Percentiles rank a stretch among this genome's conserved stretches.
These are phyloP conservation scores for Lophotriccus pileatus DNA, from an alignment of 2,797 vertebrate species.

Conservation along the genomic window DNA sequence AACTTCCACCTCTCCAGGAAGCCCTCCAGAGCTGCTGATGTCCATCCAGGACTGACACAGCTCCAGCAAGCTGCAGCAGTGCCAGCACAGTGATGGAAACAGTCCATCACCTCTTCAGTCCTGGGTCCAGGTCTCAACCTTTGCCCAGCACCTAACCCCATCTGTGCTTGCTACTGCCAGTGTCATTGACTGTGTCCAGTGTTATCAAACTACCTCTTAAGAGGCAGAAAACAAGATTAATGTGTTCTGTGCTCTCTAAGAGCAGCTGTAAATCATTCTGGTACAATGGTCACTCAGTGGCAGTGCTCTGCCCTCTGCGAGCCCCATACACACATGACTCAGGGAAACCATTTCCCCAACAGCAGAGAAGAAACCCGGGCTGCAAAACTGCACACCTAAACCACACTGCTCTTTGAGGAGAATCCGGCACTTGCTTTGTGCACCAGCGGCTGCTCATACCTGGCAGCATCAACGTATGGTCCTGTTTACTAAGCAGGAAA, in stretches of 20 bases:
- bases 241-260: background rate
- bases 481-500: background rate
- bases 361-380: background rate
- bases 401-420: background rate
- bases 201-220: background rate
- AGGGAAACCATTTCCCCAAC: background rate
- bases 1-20: background rate
- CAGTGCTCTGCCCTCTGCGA: background rate
- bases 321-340: fast-evolving
- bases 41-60: background rate
- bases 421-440: background rate
- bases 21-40: background rate
- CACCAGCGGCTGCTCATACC: background rate
- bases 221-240: background rate
- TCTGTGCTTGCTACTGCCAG: background rate
- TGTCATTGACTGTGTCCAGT: fast-evolving
- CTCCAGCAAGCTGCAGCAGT: background rate
- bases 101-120: background rate
- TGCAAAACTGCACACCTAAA: background rate
- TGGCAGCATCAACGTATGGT: background rate
- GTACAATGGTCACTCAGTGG: background rate
- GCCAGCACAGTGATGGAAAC: background rate
- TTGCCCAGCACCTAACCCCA: background rate
- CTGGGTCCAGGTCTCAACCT: background rate
- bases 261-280: background rate